Conservation (phyloP, 2,113 vertebrate genomes). For the Zapornia atra region DNA sequence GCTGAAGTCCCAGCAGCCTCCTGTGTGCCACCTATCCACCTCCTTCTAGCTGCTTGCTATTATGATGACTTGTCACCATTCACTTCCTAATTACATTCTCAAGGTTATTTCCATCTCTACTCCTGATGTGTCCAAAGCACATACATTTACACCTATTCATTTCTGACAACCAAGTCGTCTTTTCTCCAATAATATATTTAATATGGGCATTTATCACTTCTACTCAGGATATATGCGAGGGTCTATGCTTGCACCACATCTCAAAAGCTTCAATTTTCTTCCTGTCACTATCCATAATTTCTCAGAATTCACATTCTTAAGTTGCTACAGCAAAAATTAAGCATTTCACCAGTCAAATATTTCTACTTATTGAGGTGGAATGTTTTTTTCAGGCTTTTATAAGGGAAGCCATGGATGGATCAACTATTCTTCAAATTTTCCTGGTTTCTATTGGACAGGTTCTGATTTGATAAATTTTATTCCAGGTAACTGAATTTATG, state of each 20-base stretch:
- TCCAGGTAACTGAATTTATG: background rate
- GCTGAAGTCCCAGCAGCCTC: slow-evolving; percentile 27
- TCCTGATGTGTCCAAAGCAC: slow-evolving; percentile 30
- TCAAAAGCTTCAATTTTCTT: slow-evolving; percentile 32
- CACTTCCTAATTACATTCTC: slow-evolving; percentile 45
- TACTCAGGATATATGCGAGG: background rate
- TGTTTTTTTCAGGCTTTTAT: background rate
- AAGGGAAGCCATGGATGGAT: background rate
- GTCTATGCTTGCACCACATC: background rate
- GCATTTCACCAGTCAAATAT: background rate
- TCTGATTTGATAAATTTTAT: background rate
- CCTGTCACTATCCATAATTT: slow-evolving; percentile 37
- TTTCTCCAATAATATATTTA: slow-evolving; percentile 39
- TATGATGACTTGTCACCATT: slow-evolving; percentile 38
- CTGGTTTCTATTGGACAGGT: background rate
- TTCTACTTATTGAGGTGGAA: background rate
- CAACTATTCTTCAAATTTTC: background rate
- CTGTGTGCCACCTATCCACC: slow-evolving; percentile 16
- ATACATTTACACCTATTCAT: slow-evolving; percentile 46
- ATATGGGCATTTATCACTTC: slow-evolving; percentile 45
- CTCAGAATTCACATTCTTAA: background rate
- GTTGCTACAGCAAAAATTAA: background rate
- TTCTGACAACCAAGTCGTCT: slow-evolving; percentile 43
- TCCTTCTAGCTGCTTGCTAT: slow-evolving; percentile 15
- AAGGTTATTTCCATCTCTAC: slow-evolving; percentile 50